A percentile compares a stretch with the other conserved stretches of the same genome.
Evolutionary conservation across 2,888 invertebrate genomes (phyloP).

Genomic region (Geophilus truncorum): DNA sequence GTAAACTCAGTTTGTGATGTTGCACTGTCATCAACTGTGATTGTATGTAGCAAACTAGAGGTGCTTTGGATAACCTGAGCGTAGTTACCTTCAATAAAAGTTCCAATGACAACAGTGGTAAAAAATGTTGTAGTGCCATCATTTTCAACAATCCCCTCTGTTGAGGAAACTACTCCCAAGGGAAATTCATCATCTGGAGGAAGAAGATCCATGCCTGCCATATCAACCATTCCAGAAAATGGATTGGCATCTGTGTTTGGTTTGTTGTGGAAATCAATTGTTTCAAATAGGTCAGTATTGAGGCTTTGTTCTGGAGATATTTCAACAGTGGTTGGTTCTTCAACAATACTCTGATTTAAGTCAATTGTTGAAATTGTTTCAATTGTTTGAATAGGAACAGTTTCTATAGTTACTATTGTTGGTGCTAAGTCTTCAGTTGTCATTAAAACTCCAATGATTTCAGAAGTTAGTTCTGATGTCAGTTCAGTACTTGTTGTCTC

Average conservation of each 20-base stretch:
- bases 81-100: constrained; percentile 54
- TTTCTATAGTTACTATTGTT: not conserved
- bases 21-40: not conserved
- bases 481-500: not conserved
- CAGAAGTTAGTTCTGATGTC: not conserved
- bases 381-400: not conserved
- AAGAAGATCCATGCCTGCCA: constrained; percentile 20
- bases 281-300: constrained; percentile 5
- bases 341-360: too few relatives aligned
- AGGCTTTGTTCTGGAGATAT: not conserved
- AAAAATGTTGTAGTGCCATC: constrained; percentile 55
- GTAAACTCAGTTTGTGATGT: constrained; percentile 63
- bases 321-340: not conserved
- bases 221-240: constrained; percentile 27
- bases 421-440: not conserved
- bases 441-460: not conserved
- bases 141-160: constrained; percentile 52
- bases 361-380: not conserved
- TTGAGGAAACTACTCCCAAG: constrained; percentile 53
- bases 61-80: constrained; percentile 56
- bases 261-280: not conserved
- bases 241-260: not conserved
- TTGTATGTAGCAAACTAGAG: constrained; percentile 50
- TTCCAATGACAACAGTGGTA: constrained; percentile 55
- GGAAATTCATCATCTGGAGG: constrained; percentile 42